Evolutionary conservation across 1,140 invertebrate genomes (phyloP).

Genomic region (Tribolium madens): DNA sequence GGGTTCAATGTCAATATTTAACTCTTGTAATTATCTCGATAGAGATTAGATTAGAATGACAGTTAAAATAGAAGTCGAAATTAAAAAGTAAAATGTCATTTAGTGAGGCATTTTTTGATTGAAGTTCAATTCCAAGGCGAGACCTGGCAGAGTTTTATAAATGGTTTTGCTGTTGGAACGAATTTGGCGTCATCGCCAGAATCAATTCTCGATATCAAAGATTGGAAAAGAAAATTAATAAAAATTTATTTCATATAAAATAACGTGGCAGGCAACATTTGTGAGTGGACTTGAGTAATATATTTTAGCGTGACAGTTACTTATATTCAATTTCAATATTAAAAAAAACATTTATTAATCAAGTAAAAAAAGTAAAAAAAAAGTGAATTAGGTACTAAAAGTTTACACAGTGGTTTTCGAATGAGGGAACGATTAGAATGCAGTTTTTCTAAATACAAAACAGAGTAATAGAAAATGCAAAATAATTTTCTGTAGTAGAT

Average conservation of each 20-base stretch:
- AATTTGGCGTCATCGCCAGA: slow-evolving; percentile 5
- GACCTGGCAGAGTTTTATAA: slow-evolving; percentile 24
- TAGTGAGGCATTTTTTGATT: slow-evolving; percentile 12
- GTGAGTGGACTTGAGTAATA: too few species aligned
- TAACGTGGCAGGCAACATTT: too few species aligned
- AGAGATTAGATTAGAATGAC: slow-evolving; percentile 1
- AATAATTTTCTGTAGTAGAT: too few species aligned
- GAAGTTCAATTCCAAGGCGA: slow-evolving; percentile 33
- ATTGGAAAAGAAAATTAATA: slow-evolving; percentile 13
- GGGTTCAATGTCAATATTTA: slow-evolving; percentile 45
- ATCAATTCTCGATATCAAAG: slow-evolving; percentile 29
- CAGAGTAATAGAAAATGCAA: too few species aligned
- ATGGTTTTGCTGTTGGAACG: slow-evolving; percentile 34
- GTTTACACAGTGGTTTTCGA: too few species aligned
- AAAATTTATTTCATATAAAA: slow-evolving; percentile 21
- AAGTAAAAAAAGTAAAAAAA: too few species aligned
- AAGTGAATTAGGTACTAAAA: too few species aligned
- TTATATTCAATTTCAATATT: too few species aligned
- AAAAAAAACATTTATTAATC: too few species aligned
- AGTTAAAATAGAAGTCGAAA: background rate
- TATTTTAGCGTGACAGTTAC: too few species aligned
- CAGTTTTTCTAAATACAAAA: too few species aligned
- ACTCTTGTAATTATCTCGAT: slow-evolving; percentile 42
- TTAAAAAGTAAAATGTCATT: slow-evolving; percentile 35
- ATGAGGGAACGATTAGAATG: too few species aligned